Conservation (phyloP, 2,888 invertebrate genomes). For the Exephanes ischioxanthus region DNA sequence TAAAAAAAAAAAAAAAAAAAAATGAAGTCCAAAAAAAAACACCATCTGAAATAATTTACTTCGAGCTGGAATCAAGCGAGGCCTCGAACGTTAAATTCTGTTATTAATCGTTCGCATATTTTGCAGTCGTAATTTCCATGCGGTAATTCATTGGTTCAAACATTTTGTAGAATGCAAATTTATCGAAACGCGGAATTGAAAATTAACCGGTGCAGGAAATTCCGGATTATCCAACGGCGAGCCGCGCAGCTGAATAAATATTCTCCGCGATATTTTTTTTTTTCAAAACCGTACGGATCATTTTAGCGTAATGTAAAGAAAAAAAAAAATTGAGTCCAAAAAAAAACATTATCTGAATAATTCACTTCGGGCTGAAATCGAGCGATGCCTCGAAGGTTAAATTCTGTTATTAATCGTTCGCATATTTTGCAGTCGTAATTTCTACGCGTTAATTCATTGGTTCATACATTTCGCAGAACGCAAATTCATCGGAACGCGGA, state of each 20-base stretch:
- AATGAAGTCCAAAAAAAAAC: slow-evolving; percentile 6
- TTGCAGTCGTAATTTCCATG: neutral
- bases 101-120: neutral
- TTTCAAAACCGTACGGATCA: too few species aligned
- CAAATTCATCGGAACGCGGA: neutral
- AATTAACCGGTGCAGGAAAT: too few species aligned
- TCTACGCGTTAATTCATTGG: neutral
- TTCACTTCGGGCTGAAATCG: neutral
- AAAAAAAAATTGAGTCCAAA: neutral
- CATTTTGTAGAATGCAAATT: neutral
- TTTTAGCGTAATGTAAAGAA: too few species aligned
- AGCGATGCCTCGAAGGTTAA: neutral
- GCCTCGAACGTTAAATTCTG: neutral
- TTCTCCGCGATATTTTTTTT: too few species aligned
- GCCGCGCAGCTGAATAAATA: too few species aligned
- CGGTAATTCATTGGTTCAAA: neutral
- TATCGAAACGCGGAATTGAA: too few species aligned
- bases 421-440: neutral
- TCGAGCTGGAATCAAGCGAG: neutral
- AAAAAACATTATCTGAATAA: slow-evolving; percentile 13
- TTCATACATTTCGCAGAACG: neutral
- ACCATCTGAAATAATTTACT: slow-evolving; percentile 16
- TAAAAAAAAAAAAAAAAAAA: neutral
- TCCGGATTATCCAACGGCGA: too few species aligned
- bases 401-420: neutral